Percentiles rank a stretch among this genome's conserved stretches.
phyloP scores from a whole-genome alignment of 2,797 vertebrate genomes.

The Paramormyrops hopkinsi region DNA sequence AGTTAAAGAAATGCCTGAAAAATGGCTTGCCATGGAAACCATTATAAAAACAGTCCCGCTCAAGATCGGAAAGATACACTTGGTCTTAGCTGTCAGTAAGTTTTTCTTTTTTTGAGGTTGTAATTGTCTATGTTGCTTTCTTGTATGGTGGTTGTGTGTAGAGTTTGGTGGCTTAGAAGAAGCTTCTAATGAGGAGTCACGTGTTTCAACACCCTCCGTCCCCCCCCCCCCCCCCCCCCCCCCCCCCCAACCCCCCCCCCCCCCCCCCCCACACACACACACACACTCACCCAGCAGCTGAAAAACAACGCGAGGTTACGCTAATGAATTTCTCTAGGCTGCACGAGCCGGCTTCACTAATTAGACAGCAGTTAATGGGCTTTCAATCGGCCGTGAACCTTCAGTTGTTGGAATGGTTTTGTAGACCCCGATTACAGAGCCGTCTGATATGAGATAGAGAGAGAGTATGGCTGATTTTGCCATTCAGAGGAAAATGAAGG shows the following conservation, averaged over 20 bases:
- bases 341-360: slow-evolving; percentile 32
- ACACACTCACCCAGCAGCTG: slow-evolving; percentile 9
- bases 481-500: slow-evolving; percentile 25
- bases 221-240: accelerated
- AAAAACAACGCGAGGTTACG: slow-evolving; percentile 26
- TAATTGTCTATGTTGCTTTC: not conserved
- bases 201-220: slow-evolving; percentile 21
- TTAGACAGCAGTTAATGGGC: slow-evolving; percentile 32
- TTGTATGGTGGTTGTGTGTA: not conserved
- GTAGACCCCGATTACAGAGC: slow-evolving; percentile 30
- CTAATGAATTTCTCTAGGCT: slow-evolving; percentile 36
- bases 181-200: not conserved
- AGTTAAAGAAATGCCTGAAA: not conserved
- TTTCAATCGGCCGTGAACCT: slow-evolving; percentile 36
- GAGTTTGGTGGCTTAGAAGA: not conserved
- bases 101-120: not conserved
- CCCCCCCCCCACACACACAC: not conserved
- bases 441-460: slow-evolving; percentile 31
- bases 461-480: slow-evolving; percentile 31
- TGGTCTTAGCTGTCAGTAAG: not conserved
- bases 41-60: not conserved
- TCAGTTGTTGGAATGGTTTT: slow-evolving; percentile 41
- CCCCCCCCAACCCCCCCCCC: not conserved
- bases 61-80: not conserved
- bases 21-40: not conserved